Evolutionary conservation across 2,888 invertebrate species (phyloP), one percentile per base, ranked within the genome.

Genomic region (Perdita meconis): DNA sequence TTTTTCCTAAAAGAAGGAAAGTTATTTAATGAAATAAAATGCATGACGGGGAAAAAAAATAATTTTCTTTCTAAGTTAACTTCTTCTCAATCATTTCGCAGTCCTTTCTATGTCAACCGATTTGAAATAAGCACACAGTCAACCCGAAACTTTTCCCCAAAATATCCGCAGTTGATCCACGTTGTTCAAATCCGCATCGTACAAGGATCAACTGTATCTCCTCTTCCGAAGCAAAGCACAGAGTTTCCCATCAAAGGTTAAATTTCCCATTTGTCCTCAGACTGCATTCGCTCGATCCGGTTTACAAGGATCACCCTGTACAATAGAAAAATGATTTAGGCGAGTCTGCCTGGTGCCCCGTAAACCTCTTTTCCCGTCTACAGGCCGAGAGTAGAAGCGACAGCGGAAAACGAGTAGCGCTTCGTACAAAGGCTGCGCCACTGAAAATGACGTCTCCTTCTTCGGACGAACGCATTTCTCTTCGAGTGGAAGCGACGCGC

Each of bases 321-420:
- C 36, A 8, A 13, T 12, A 44, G 50, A 51, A 50, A 66, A 57
- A 30, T 38, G 51, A 36, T 51, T n/a, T 42, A 13, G 51, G 42
- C 22, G 26, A 13, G 24, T 44, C 36, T 22, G 59, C n/a, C 50
- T 13, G 38, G 42, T 24, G 42, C 59, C 38, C 22, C 55, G 68
- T 67, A 67, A 63, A 69, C 69, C 50, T 71, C 53, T 63, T 50
- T n/a, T 68, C 59, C 50, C 36, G n/a, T 19, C 12, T 16, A 47
- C 30, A 24, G 61, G 40, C 47, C 51, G 66, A 67, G 80, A 70
- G 78, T 50, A 76, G 78, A 74, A 61, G 57, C 67, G 80, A 76
- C 81, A 74, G 74, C 81, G 53, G 80, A 65, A 81, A 85, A 87
- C 80, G 86, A 81, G 82, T 83, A 82, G 84, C 73, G 81, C 82